Evolutionary conservation across 2,797 vertebrate genomes (phyloP).

Genomic region (Gymnocypris eckloni): DNA sequence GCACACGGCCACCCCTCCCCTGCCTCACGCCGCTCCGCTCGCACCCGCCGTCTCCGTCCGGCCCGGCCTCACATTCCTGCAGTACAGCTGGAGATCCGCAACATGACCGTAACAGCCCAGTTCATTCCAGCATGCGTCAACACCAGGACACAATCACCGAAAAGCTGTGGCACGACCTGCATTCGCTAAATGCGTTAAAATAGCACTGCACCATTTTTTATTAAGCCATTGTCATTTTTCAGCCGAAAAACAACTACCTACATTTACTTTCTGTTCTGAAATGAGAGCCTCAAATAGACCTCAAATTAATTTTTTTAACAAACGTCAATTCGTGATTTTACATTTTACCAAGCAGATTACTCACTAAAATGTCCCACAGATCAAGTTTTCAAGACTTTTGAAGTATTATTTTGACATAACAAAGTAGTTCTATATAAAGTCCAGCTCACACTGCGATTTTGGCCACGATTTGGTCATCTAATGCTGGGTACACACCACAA

Average conservation of each 20-base stretch:
- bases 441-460: no score
- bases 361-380: no score
- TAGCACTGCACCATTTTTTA: background rate
- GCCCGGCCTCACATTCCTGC: constrained; percentile 73
- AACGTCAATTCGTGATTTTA: no score
- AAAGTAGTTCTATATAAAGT: no score
- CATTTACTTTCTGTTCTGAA: no score
- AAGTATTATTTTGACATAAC: no score
- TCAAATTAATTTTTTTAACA: no score
- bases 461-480: no score
- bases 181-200: background rate
- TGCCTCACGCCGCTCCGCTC: constrained; percentile 1
- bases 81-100: constrained; percentile 79
- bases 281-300: no score
- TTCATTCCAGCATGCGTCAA: constrained; percentile 3
- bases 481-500: no score
- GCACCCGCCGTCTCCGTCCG: constrained; percentile 41
- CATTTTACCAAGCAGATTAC: no score
- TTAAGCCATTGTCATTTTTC: background rate
- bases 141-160: background rate
- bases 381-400: no score
- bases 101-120: constrained; percentile 62
- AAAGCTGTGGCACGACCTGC: background rate
- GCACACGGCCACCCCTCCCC: constrained; percentile 48
- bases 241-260: background rate